phyloP scores from a whole-genome alignment of 1,140 invertebrate genomes.

The Bemisia tabaci region DNA sequence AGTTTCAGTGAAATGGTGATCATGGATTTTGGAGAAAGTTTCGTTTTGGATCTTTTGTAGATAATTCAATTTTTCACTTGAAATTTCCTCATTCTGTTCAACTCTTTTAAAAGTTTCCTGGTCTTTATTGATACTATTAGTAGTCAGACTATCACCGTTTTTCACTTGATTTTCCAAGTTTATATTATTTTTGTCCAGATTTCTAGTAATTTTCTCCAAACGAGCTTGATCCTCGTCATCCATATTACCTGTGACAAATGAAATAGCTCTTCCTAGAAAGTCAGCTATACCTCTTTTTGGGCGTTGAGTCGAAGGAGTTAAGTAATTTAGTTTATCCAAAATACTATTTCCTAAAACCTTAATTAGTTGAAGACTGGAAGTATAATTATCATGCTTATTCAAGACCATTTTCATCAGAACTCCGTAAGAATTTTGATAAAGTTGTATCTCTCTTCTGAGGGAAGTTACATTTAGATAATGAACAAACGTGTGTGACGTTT shows the following conservation, averaged over 20 bases:
- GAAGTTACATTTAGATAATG: neutral
- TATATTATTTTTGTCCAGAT: neutral
- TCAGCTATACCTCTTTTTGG: neutral
- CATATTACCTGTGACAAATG: neutral
- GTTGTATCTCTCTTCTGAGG: neutral
- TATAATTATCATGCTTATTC: neutral
- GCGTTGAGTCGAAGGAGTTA: neutral
- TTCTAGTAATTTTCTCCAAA: neutral
- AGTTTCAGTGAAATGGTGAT: neutral
- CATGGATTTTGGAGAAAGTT: neutral
- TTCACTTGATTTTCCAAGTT: neutral
- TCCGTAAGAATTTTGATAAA: neutral
- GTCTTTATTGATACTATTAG: neutral
- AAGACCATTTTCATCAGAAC: neutral
- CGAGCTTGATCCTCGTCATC: neutral
- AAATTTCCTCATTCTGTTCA: neutral
- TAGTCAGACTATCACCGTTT: neutral
- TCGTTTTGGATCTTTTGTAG: neutral
- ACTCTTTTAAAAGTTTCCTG: neutral
- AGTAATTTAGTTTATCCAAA: neutral
- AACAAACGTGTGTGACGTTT: neutral
- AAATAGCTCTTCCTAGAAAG: neutral
- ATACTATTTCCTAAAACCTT: neutral
- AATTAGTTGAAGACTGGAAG: neutral
- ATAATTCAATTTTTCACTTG: neutral